Percentiles rank a stretch among this genome's conserved stretches.
Evolutionary conservation across 2,113 vertebrate genomes (phyloP).

Genomic region (Tringa solitaria): DNA sequence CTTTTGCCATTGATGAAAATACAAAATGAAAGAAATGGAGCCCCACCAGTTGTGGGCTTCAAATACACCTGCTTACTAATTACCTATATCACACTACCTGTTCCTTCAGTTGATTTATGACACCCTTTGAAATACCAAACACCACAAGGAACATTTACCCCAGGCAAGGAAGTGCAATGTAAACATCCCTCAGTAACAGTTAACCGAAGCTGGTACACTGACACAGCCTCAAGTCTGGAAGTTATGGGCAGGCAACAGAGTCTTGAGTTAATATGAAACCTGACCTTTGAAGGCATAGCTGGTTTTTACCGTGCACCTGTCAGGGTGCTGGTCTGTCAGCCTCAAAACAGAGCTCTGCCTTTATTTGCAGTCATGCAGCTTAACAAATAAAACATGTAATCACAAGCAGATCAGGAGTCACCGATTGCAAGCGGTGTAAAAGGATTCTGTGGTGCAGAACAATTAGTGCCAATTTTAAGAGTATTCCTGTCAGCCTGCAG

Average conservation of each 20-base stretch:
- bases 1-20: neutral
- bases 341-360: slow-evolving; percentile 15
- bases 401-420: slow-evolving; percentile 16
- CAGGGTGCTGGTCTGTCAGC: neutral
- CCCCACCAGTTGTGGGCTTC: neutral
- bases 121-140: neutral
- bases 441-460: slow-evolving; percentile 27
- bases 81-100: neutral
- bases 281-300: neutral
- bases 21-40: neutral
- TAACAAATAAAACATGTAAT: slow-evolving; percentile 5
- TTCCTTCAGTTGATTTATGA: neutral
- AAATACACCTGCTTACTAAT: neutral
- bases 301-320: neutral
- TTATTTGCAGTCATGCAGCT: neutral
- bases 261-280: neutral
- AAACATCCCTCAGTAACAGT: neutral
- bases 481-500: slow-evolving; percentile 25
- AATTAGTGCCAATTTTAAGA: slow-evolving; percentile 49
- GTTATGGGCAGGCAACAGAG: neutral
- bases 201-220: neutral
- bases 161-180: neutral
- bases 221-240: neutral
- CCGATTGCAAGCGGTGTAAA: neutral
- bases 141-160: neutral